These are phyloP conservation scores for Ceratoteleas bidentatus DNA, from an alignment of 1,140 invertebrate species.

Conservation along the genomic window DNA sequence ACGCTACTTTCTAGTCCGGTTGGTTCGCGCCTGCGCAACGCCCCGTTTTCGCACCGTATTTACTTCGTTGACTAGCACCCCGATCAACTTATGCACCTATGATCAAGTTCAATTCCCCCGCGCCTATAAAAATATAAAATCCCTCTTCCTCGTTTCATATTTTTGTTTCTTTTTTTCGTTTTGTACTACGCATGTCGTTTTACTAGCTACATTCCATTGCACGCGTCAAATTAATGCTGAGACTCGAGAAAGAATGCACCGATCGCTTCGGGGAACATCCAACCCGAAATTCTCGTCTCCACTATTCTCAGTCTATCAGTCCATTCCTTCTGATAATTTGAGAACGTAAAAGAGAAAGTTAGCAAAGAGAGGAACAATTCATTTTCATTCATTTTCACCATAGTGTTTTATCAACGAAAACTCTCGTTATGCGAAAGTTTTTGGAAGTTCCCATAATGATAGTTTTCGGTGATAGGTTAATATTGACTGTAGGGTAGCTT, in stretches of 20 bases:
- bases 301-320: no score
- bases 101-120: constrained; percentile 10
- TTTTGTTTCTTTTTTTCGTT: not conserved
- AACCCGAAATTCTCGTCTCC: no score
- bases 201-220: constrained; percentile 11
- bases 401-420: no score
- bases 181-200: constrained; percentile 18
- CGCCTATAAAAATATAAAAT: constrained; percentile 32
- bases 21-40: not conserved
- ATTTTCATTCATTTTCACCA: no score
- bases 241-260: constrained; percentile 5
- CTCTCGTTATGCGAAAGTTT: no score
- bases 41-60: not conserved
- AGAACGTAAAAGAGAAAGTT: no score
- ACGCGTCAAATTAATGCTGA: constrained; percentile 25
- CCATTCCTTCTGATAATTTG: no score
- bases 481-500: not conserved
- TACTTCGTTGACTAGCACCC: constrained; percentile 13
- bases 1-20: constrained; percentile 6
- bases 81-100: constrained; percentile 14
- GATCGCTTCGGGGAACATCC: not conserved
- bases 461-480: no score
- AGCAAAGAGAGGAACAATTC: no score
- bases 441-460: no score
- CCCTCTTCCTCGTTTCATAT: no score